Evolutionary conservation across 2,888 invertebrate genomes (phyloP), one percentile per base, ranked within the genome.

Genomic region (Melieria omissa): DNA sequence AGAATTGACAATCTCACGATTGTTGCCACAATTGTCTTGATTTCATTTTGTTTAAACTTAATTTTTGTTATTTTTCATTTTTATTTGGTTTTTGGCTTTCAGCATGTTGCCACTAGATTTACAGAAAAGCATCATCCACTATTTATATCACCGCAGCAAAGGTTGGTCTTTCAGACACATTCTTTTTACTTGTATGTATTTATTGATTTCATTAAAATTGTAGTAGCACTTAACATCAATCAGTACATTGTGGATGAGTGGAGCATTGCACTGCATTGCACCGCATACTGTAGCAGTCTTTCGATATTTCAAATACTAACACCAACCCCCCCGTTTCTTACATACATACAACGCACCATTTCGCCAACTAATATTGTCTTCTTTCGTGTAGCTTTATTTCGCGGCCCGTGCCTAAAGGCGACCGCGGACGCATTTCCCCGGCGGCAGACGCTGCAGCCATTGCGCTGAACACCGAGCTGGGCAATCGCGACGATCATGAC

Each of bases 381-480:
- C n/a, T n/a, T 6, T 14, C 14, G 2, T 49, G 49, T 49, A 82
- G 81, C 74, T 78, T 80, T 72, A 78, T 79, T 70, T 75, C 80
- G 65, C 80, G 81, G 52, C 76, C 78, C 16, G 69, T 90, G 90
- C 92, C 93, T 86, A 91, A 84, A 92, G 89, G 92, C 86, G 90
- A 92, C 85, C 88, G 92, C 76, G 88, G 82, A 3, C 82, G 86
- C 4, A 82, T 90, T 46, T 90, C 90, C 41, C 91, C 92, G 12
- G 90, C 91, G 4, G 88, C 90, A 54, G 90, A 90, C 86, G 89
- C 90, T 8, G 87, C 89, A 45, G 85, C 88, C 4, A 75, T 83
- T 65, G 76, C 80, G 9, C 75, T 81, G 61, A 82, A 79, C 73
- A 80, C 83, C 7, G 85, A 86, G 52, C 79, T 81, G 47, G 85